Conservation (phyloP, 2,888 invertebrate genomes). For the Limnephilus marmoratus region DNA sequence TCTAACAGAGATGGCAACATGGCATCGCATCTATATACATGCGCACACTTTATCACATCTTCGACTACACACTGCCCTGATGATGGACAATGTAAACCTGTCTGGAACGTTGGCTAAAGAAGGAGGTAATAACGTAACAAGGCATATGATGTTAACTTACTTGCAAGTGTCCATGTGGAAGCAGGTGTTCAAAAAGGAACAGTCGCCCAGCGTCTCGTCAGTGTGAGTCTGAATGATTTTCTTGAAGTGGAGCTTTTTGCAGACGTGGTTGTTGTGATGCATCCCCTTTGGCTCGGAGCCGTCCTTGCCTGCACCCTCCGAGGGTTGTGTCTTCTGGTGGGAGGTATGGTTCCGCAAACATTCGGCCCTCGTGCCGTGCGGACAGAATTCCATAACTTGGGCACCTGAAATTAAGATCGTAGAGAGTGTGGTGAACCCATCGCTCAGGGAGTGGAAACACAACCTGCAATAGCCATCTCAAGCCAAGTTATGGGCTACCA, state of each 20-base stretch:
- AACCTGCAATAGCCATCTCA: too few species aligned
- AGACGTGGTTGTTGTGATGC: slow-evolving; percentile 70
- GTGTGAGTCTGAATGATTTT: slow-evolving; percentile 98
- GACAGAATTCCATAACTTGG: slow-evolving; percentile 97
- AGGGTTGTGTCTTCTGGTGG: slow-evolving; percentile 50
- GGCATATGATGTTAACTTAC: slow-evolving; percentile 70
- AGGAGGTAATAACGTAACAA: too few species aligned
- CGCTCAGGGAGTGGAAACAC: too few species aligned
- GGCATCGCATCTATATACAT: too few species aligned
- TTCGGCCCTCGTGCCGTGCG: slow-evolving; percentile 95
- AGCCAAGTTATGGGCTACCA: too few species aligned
- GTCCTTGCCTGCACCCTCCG: neutral
- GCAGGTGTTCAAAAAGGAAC: slow-evolving; percentile 98
- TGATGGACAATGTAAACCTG: too few species aligned
- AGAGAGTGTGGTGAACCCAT: too few species aligned
- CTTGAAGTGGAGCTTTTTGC: slow-evolving; percentile 95
- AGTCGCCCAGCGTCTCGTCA: slow-evolving; percentile 96
- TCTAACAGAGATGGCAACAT: too few species aligned
- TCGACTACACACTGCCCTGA: too few species aligned
- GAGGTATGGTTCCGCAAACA: slow-evolving; percentile 79
- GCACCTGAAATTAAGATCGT: slow-evolving; percentile 80
- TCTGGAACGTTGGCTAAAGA: too few species aligned
- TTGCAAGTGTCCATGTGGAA: slow-evolving; percentile 99
- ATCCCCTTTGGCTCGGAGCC: neutral
- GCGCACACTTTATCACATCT: too few species aligned